Evolutionary conservation across 2,113 vertebrate species (phyloP).

Genomic region (Tragelaphus strepsiceros): DNA sequence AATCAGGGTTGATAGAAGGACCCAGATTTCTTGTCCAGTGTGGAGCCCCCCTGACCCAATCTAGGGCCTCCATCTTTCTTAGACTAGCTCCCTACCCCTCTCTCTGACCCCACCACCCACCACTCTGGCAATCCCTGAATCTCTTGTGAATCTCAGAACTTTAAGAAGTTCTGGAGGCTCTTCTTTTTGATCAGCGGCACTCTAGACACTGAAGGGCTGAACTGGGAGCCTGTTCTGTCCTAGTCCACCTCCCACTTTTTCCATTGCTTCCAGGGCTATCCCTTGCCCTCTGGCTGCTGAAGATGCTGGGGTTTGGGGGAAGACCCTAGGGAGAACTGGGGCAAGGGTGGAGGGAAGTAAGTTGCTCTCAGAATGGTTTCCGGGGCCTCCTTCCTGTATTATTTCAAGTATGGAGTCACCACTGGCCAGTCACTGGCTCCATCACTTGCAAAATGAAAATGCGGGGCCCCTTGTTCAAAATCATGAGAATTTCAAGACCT

Average conservation of each 20-base stretch:
- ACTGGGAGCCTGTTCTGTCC: background rate
- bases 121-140: background rate
- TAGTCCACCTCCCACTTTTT: background rate
- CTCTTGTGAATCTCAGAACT: background rate
- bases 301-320: accelerated
- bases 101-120: background rate
- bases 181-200: background rate
- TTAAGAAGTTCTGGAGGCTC: background rate
- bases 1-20: background rate
- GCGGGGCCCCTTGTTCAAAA: background rate
- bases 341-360: background rate
- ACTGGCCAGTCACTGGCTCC: background rate
- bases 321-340: background rate
- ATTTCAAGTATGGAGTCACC: background rate
- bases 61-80: background rate
- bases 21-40: background rate
- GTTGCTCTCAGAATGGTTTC: background rate
- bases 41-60: background rate
- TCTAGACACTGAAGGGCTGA: background rate
- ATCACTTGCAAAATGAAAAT: background rate
- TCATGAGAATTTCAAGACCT: background rate
- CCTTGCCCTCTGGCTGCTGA: background rate
- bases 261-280: background rate
- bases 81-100: background rate
- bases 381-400: background rate